Evolutionary conservation across 2,797 vertebrate species (phyloP), one percentile per base, ranked within the genome.

Genomic region (Galagoides demidoff): DNA sequence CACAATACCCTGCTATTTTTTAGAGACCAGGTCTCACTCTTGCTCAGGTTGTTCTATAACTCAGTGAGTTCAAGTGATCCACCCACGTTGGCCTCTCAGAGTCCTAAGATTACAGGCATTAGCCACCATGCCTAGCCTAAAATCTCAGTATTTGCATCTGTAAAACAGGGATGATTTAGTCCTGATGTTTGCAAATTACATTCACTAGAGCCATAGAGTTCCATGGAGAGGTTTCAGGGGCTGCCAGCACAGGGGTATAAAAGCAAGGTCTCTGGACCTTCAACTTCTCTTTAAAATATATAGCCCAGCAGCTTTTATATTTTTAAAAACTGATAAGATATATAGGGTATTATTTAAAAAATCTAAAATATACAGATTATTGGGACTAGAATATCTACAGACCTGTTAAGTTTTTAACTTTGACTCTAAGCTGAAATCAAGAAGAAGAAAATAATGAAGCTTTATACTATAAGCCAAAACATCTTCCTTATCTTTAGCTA

Each of bases 351-450:
- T 29, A 86, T 59, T 82, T 90, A 81, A 95, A 92, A 66, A 3
- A 89, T 55, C 4, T 92, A 31, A 91, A 81, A 29, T 31, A 81
- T 31, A 22, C 3, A 85, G 43, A 89, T n/a, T 59, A 19, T 11
- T 79, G 55, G 29, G 25, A 63, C 55, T 52, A 88, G 92, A 87
- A 73, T 64, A 52, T 90, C 81, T 86, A 83, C 59, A 91, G 49
- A 73, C 37, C 34, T 43, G 39, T 71, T 17, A 92, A 39, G 16
- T 45, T n/a, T 45, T 19, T 70, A 78, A 39, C 45, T 92, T 74
- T 64, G 45, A 92, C 37, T 82, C 27, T 61, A 95, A 92, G 8
- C 27, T 81, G 59, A 87, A 89, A 83, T 89, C 37, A 87, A 57
- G 14, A 84, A 86, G 20, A 70, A 66, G 57, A 57, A 94, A 91